Evolutionary conservation across 2,888 invertebrate genomes (phyloP).

Genomic region (Alloplasta piceator): DNA sequence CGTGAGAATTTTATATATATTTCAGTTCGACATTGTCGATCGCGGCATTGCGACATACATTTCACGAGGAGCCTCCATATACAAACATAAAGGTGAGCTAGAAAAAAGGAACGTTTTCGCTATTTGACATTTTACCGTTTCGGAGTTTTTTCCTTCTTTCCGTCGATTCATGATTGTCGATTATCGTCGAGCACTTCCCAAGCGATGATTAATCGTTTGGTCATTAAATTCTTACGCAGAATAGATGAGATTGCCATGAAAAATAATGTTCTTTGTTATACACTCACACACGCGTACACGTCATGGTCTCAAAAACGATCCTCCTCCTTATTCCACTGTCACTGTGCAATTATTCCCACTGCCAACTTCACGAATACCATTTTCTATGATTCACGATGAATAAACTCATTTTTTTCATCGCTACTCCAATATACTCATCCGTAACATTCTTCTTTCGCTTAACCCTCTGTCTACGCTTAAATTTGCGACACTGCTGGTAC

Average conservation of each 20-base stretch:
- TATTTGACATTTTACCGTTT: slow-evolving; percentile 66
- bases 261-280: not conserved
- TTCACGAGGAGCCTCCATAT: slow-evolving; percentile 34
- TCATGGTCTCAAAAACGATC: slow-evolving; percentile 49
- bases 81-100: slow-evolving; percentile 51
- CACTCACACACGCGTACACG: slow-evolving; percentile 22
- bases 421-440: not conserved
- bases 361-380: slow-evolving; percentile 9
- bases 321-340: slow-evolving; percentile 42
- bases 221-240: not conserved
- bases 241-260: not conserved
- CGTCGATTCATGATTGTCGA: not conserved
- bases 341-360: slow-evolving; percentile 42
- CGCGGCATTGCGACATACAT: slow-evolving; percentile 31
- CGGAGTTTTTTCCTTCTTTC: slow-evolving; percentile 1
- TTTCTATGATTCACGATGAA: slow-evolving; percentile 41
- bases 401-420: not conserved
- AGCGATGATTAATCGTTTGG: not conserved
- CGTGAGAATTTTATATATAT: not conserved
- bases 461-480: too few relatives aligned
- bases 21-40: slow-evolving; percentile 35
- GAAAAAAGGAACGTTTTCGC: slow-evolving; percentile 45
- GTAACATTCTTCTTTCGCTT: too few relatives aligned
- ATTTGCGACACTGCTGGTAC: too few relatives aligned
- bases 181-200: not conserved